phyloP scores from a whole-genome alignment of 2,113 vertebrate genomes.

The Actinemys pallida region DNA sequence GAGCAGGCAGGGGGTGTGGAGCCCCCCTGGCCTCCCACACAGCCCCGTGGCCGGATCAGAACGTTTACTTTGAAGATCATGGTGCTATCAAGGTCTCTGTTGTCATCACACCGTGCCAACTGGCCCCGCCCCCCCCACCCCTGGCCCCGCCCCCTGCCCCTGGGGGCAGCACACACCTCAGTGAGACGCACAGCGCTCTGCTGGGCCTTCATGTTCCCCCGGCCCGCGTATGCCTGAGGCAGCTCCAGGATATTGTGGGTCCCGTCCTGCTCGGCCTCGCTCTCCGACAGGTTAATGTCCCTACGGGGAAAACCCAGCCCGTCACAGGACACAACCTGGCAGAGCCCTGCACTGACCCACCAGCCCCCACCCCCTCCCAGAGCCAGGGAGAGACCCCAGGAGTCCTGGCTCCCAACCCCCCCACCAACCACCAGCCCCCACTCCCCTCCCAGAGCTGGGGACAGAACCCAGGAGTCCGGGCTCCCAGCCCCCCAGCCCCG shows the following conservation, averaged over 20 bases:
- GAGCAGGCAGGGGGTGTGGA: background rate
- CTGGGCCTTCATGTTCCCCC: constrained; percentile 90
- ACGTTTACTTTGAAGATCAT: background rate
- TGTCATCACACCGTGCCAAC: background rate
- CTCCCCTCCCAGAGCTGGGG: no score
- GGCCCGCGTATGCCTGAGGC: constrained; percentile 87
- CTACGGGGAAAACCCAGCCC: constrained; percentile 25
- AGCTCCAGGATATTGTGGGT: constrained; percentile 92
- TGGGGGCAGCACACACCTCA: constrained; percentile 77
- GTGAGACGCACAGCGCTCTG: constrained; percentile 93
- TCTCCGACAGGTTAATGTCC: constrained; percentile 90
- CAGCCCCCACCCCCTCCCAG: background rate
- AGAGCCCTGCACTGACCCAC: rapidly evolving
- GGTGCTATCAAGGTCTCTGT: background rate
- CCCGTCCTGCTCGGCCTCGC: constrained; percentile 91
- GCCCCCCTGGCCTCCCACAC: background rate
- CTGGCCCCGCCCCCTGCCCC: rapidly evolving
- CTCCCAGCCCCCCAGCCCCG: rapidly evolving
- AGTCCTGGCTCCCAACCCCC: rapidly evolving
- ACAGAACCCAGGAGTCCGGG: rapidly evolving
- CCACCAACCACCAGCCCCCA: no score
- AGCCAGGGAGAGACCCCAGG: background rate
- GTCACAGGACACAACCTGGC: rapidly evolving
- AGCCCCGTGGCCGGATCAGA: background rate
- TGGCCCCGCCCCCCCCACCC: no score